Evolutionary conservation across 2,888 invertebrate genomes (phyloP), one percentile per base, ranked within the genome.

Genomic region (Dioctria rufipes): DNA sequence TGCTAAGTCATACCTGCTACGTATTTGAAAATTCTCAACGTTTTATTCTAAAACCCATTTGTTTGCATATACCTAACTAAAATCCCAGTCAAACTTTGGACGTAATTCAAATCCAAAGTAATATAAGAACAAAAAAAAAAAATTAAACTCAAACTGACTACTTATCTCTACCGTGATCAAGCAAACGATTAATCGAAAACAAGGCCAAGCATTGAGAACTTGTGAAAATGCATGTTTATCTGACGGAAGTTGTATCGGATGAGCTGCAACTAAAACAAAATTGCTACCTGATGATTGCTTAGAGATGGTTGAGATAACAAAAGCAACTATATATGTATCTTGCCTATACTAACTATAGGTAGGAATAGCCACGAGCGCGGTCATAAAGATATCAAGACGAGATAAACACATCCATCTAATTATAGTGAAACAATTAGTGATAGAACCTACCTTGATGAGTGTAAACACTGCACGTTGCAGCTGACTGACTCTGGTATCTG

Each of bases 381-480:
- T 25, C 9, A 61, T 61, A 39, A 43, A 77, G 63, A 77, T 77
- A 61, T 42, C 73, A 42, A 25, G 25, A 25, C 46, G 46, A 39
- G 61, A 77, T 43, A 54, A 37, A n/a, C 11, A 37, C 60, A 51
- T 67, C 37, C 46, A 43, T 13, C 46, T 79, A 66, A 67, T 67
- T 79, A 66, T 37, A 49, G 13, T 49, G 39, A 60, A 61, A 69
- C 43, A 79, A 67, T 69, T 69, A 67, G 69, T 43, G 46, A 13
- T 58, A 66, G 67, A 79, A 79, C 79, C 37, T 69, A 79, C 79
- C 79, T 79, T 79, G 79, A 69, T 46, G 69, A 69, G 43, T 25
- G 25, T 60, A 69, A 69, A 60, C 42, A 40, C 58, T 46, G 67
- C 67, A 25, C 25, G 25, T n/a, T 40, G 67, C 69, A 43, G 58